Base-by-base conservation (phyloP, 1,140 invertebrate genomes). In the Drosophila bipectinata region DNA sequence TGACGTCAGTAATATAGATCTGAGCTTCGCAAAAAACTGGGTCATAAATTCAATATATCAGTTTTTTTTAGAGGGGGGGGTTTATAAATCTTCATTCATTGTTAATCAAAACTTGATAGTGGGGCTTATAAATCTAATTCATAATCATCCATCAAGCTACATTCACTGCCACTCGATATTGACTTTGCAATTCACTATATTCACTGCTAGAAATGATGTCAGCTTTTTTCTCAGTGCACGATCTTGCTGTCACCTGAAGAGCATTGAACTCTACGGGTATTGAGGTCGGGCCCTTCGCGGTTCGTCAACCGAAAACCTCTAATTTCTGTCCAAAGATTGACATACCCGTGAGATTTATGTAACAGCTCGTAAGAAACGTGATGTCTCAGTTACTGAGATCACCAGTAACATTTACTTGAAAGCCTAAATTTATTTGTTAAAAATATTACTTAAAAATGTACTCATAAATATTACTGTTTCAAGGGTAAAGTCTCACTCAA, bases 1-100 rank as follows among this genome's bases (percentile, higher is more conserved):
- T 80, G 77, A 71, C 66, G 64, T 80, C 74, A 56, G 41, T 8
- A 21, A 8, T 6, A 21, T 9, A 45, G 4, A 18, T 8, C 10
- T 21, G 44, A 24, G 18, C 44, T 47, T 12, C 9, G 9, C 12
- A 12, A 45, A 7, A 7, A 45, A 24, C 10, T 21, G 15, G 44
- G 18, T 47, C 44, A 21, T 47, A 18, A 21, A 10, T 47, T 4
- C 7, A 18, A 44, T 44, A 28, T 28, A 7, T 7, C 26, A 28
- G 26, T 5, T 28, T 5, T 28, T 15, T 15, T 18, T 18, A 6
- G 5, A 28, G 26, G 26, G 6, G 5, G 26, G 26, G 6, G 5
- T 28, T 4, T 28, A 32, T 21, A 21, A 21, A 21, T 21, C 21
- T 21, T 21, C 21, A 21, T 6, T 28, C 26, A 28, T 28, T 28